phyloP scores from a whole-genome alignment of 64 coral and sea anemone genomes.

The Pocillopora damicornis region DNA sequence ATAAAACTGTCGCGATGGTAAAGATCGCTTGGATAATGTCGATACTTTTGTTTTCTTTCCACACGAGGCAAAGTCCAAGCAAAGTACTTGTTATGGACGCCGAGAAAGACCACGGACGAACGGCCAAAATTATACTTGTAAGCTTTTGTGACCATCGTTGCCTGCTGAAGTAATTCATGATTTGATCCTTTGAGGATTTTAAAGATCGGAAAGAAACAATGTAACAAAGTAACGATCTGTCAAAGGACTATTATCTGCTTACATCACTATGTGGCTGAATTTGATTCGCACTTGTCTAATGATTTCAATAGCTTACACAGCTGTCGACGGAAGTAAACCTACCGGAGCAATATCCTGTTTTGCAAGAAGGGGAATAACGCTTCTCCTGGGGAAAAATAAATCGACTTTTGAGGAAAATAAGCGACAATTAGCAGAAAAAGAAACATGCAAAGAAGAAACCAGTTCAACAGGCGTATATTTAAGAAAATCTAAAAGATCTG shows the following conservation, averaged over 20 bases:
- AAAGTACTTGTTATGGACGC: conserved; percentile 52
- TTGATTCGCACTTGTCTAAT: not conserved
- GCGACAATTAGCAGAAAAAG: not conserved
- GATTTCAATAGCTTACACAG: not conserved
- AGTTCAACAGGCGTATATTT: too few species aligned
- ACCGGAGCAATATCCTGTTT: too few species aligned
- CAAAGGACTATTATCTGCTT: not conserved
- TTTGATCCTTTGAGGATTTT: not conserved
- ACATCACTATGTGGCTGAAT: not conserved
- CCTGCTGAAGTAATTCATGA: not conserved
- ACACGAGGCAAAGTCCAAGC: conserved; percentile 57
- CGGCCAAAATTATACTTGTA: conserved; percentile 35
- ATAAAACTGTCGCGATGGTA: conserved; percentile 36
- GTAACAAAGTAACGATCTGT: not conserved
- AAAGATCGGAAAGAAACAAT: not conserved
- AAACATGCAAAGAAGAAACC: not conserved
- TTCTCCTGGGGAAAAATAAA: too few species aligned
- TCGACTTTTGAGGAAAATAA: too few species aligned
- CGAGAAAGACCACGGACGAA: conserved; percentile 79
- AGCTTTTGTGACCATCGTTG: conserved; percentile 37
- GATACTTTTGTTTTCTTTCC: conserved; percentile 55
- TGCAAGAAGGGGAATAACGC: too few species aligned
- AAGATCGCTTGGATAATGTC: conserved; percentile 30
- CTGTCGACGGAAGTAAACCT: too few species aligned
- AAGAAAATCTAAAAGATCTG: too few species aligned